phyloP scores from a whole-genome alignment of 2,113 vertebrate species.

The Cercocebus atys region DNA sequence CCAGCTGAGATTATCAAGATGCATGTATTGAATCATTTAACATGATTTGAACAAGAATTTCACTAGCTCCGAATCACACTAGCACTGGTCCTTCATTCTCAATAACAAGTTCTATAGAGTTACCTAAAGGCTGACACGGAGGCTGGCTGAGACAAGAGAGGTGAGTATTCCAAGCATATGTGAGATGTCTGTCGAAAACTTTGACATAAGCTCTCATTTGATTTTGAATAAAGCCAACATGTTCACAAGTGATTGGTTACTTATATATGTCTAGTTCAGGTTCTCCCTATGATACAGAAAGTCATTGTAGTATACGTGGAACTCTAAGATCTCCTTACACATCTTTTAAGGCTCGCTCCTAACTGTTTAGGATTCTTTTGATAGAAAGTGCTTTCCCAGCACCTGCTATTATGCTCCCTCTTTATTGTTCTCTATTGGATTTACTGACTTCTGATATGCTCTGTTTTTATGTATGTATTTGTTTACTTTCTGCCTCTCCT shows the following conservation, averaged over 20 bases:
- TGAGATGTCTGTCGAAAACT: not conserved
- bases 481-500: not conserved
- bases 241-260: not conserved
- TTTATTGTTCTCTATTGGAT: not conserved
- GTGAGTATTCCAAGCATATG: not conserved
- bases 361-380: not conserved
- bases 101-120: not conserved
- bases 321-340: not conserved
- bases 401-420: not conserved
- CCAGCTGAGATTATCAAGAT: slow-evolving; percentile 15
- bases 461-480: not conserved
- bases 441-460: not conserved
- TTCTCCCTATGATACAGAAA: not conserved
- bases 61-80: not conserved
- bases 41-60: slow-evolving; percentile 43
- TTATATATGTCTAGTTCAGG: not conserved
- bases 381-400: not conserved
- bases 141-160: not conserved
- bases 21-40: slow-evolving; percentile 6
- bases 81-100: not conserved
- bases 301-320: not conserved
- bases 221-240: not conserved
- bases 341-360: not conserved
- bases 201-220: not conserved
- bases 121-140: not conserved